Evolutionary conservation across 2,797 vertebrate species (phyloP).

Genomic region (Neosilurus mollespiculum): DNA sequence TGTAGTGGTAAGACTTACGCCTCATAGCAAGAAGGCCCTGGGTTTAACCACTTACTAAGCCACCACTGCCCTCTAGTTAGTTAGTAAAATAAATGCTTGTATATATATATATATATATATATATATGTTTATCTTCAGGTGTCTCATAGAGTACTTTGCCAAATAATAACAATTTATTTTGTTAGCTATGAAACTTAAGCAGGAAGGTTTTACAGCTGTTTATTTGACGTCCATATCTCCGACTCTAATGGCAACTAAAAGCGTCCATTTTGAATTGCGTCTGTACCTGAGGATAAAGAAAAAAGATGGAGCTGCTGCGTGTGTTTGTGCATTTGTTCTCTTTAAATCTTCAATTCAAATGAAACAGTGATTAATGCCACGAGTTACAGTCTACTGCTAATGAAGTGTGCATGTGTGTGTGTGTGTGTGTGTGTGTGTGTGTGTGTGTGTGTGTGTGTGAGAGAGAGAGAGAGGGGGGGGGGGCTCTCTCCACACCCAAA

Average conservation of each 20-base stretch:
- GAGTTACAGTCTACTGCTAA: conserved; percentile 47
- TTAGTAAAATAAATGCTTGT: too few species aligned
- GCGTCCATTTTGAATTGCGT: neutral
- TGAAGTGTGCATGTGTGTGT: conserved; percentile 41
- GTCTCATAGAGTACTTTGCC: too few species aligned
- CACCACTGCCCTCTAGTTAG: too few species aligned
- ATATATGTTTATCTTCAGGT: too few species aligned
- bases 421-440: conserved; percentile 29
- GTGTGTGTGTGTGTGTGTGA: neutral
- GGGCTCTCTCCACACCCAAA: conserved; percentile 1
- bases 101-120: too few species aligned
- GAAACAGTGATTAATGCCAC: conserved; percentile 51
- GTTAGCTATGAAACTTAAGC: neutral
- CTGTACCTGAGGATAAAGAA: neutral
- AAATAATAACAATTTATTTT: neutral
- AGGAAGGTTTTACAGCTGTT: neutral
- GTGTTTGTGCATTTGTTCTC: neutral
- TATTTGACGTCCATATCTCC: neutral
- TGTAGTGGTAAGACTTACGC: too few species aligned
- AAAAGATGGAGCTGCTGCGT: neutral
- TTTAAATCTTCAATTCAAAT: conserved; percentile 7
- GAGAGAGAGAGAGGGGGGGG: neutral
- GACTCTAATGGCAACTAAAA: too few species aligned
- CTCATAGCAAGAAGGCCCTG: too few species aligned
- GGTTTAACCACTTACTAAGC: too few species aligned